Evolutionary conservation across 2,888 invertebrate species (phyloP), one percentile per base, ranked within the genome.

Genomic region (Andrena camellia): DNA sequence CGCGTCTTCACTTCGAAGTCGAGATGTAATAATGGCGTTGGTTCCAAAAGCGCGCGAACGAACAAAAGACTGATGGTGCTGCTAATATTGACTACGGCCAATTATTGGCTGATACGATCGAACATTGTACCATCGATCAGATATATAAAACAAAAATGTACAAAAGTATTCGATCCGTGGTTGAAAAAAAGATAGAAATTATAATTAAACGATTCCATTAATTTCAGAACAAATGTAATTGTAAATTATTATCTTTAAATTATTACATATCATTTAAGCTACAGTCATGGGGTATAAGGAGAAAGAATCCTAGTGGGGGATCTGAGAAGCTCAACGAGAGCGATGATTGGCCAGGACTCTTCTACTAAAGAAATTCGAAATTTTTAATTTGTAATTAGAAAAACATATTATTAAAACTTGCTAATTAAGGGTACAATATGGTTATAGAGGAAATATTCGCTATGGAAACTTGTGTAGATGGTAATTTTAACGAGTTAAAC

Each of bases 351-450:
- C 8, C 8, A 20, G 52, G 20, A 20, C 8, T n/a, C 0, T 52
- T 52, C 6, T 52, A 52, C 20, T 52, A 20, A 42, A 52, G 20
- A 52, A 52, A 52, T 52, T 52, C 20, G 17, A 52, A n/a, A 52
- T 7, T 20, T 52, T 20, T 52, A 52, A 7, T n/a, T 20, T 20
- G 7, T 20, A 52, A 20, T 52, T 20, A 52, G 20, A 42, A 13
- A 13, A 42, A 42, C 4, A 42, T 42, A 13, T 42, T 42, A 42
- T 42, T 13, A 42, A 42, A 54, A 26, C 62, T 26, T 23, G 13
- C 33, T 62, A 68, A 78, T 78, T 60, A 76, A 62, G 78, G 67
- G 76, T 63, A n/a, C 0, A 31, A 73, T 26, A 10, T 60, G 42
- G 42, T 42, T 42, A 42, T 42, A 42, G 42, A 7, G 10, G 10